Base-by-base conservation (phyloP, 2,113 vertebrate species). In the Deroptyus accipitrinus region DNA sequence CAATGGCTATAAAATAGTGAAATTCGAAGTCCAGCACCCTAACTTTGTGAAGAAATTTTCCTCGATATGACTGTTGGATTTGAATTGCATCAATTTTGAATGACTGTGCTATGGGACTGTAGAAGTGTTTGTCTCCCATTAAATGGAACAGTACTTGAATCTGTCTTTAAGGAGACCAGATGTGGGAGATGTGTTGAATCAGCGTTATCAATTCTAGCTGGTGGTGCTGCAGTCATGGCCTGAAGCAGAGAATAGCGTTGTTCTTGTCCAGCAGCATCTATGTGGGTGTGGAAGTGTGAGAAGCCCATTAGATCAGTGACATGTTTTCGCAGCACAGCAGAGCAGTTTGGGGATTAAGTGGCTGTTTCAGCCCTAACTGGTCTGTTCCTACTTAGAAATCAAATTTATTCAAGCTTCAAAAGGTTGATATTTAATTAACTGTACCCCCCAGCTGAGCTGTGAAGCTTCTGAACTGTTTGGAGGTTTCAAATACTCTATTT, bases 351-450 rank as follows among this genome's bases (percentile, higher is more conserved):
- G 75, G 31, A 63, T 90, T n/a, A 39, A 74, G 25, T 55, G 64
- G 3, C 51, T 80, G 42, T 77, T 81, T 46, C 88, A 67, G 17
- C 74, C 70, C 54, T 41, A 48, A 9, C 70, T 86, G 41, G 17
- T 73, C 1, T 63, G 11, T 67, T 69, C 37, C 75, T 69, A 4
- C 92, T 79, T 90, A 51, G 0, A 85, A 94, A 88, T 33, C 37
- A 67, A 48, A 85, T 90, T 52, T 86, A 91, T 94, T 96, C 49
- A 55, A 55, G 72, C 87, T 94, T 94, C 87, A 75, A 33, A 95
- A 81, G 91, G 61, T 75, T 92, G 62, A 7, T 77, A 2, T 90
- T 87, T 93, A 92, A 96, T 95, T 89, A 96, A 78, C 68, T 83
- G 83, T 84, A 74, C 80, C 91, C 52, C 37, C 49, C 79, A 41